Evolutionary conservation across 2,888 invertebrate species (phyloP).

Genomic region (Elysia crispata): DNA sequence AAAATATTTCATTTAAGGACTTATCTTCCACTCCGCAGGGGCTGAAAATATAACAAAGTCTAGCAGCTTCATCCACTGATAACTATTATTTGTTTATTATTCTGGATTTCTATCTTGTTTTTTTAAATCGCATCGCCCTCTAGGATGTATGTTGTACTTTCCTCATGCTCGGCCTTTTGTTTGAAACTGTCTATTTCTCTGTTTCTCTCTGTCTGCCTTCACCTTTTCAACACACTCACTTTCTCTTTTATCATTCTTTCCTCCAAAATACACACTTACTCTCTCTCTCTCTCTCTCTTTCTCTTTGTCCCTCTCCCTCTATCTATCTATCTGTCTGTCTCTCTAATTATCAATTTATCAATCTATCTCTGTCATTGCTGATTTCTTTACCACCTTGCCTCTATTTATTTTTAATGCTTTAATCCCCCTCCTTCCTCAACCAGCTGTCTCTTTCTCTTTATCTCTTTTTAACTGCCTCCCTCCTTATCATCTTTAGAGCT

Average conservation of each 20-base stretch:
- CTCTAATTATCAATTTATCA: neutral
- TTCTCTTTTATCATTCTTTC: neutral
- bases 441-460: too few relatives aligned
- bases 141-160: too few relatives aligned
- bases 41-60: too few relatives aligned
- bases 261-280: neutral
- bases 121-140: neutral
- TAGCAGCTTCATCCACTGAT: too few relatives aligned
- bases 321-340: constrained; percentile 5
- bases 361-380: neutral
- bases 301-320: constrained; percentile 6
- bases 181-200: too few relatives aligned
- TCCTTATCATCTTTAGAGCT: too few relatives aligned
- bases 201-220: neutral
- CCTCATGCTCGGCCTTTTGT: too few relatives aligned
- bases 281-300: constrained; percentile 12
- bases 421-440: too few relatives aligned
- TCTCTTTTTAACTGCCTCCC: too few relatives aligned
- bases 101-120: neutral
- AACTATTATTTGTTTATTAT: neutral
- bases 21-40: too few relatives aligned
- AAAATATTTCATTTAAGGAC: too few relatives aligned
- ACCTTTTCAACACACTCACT: neutral
- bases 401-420: too few relatives aligned
- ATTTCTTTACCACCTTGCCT: neutral